Conservation (phyloP, 2,113 vertebrate species). For the Electrona antarctica region DNA sequence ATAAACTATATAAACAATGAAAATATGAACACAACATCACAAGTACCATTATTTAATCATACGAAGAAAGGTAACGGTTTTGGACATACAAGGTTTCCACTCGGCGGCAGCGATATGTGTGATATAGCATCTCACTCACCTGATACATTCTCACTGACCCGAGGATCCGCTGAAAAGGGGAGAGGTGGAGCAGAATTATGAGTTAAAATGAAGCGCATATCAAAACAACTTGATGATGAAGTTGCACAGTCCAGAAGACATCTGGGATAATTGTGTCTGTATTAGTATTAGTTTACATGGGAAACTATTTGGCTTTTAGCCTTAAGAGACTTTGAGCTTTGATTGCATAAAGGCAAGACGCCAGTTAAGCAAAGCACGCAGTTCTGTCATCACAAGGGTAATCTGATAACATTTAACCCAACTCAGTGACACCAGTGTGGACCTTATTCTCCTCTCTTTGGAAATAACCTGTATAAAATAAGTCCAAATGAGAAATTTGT, state of each 20-base stretch:
- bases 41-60: too few species aligned
- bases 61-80: neutral
- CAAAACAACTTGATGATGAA: constrained; percentile 7
- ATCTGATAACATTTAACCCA: constrained; percentile 3
- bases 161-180: constrained; percentile 87
- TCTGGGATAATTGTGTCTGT: constrained; percentile 6
- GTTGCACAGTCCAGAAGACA: neutral
- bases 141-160: constrained; percentile 90
- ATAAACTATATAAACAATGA: neutral
- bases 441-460: too few species aligned
- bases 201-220: constrained; percentile 17
- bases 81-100: neutral
- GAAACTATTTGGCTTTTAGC: constrained; percentile 13
- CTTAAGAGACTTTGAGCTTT: constrained; percentile 18
- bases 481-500: too few species aligned
- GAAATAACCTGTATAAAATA: neutral
- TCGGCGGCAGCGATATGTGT: constrained; percentile 25
- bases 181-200: constrained; percentile 17
- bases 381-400: constrained; percentile 12
- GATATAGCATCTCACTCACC: constrained; percentile 76
- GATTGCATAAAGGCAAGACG: constrained; percentile 38
- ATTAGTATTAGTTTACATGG: neutral
- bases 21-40: neutral
- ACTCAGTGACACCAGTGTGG: neutral
- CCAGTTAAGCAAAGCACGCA: constrained; percentile 25